These are phyloP conservation scores for Caenorhabditis drosophilae DNA, from an alignment of 2,888 invertebrate species.

Conservation along the genomic window DNA sequence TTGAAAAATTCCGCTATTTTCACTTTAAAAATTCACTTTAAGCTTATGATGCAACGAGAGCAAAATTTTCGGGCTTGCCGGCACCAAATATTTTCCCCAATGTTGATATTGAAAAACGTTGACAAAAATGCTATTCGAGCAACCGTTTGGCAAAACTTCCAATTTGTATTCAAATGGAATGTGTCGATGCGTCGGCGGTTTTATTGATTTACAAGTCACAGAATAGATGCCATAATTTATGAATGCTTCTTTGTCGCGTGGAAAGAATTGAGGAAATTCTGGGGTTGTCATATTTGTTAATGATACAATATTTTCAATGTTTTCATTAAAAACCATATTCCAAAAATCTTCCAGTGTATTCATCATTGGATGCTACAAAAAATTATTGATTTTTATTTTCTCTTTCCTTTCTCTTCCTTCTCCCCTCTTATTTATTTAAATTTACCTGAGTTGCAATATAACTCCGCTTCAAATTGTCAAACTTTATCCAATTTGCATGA, in stretches of 20 bases:
- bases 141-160: slow-evolving; percentile 3
- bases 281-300: neutral
- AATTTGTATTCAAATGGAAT: neutral
- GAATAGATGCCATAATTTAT: neutral
- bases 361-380: slow-evolving; percentile 1
- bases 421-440: too few species aligned
- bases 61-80: slow-evolving; percentile 9
- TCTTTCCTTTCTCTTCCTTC: too few species aligned
- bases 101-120: neutral
- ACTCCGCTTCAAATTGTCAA: neutral
- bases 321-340: slow-evolving; percentile 2
- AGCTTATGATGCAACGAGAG: neutral
- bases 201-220: neutral
- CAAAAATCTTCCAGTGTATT: slow-evolving; percentile 1
- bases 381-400: neutral
- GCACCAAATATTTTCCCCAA: slow-evolving; percentile 10
- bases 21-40: neutral
- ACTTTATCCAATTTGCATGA: slow-evolving; percentile 1
- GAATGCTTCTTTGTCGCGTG: neutral
- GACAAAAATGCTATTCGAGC: slow-evolving; percentile 4
- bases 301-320: neutral
- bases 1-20: neutral
- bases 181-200: neutral
- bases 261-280: slow-evolving; percentile 1
- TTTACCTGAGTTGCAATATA: slow-evolving; percentile 1